Base-by-base conservation (phyloP, 2,888 invertebrate genomes). In the Drosophila mayaguana region DNA sequence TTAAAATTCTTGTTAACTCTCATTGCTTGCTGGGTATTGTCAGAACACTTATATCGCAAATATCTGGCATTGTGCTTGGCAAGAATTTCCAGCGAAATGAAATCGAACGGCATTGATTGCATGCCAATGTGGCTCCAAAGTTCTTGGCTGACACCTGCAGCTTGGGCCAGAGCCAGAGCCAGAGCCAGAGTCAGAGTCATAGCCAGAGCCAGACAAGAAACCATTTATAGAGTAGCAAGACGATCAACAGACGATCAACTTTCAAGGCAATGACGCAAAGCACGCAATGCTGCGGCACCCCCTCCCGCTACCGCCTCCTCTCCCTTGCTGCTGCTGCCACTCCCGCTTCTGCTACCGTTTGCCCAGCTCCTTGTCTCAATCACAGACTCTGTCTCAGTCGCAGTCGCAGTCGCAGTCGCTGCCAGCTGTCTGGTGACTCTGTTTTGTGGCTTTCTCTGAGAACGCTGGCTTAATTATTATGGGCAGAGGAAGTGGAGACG, bases 81-180 rank as follows among this genome's bases (percentile, higher is more conserved):
- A 85, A 82, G 63, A 72, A 71, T 78, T 84, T 84, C 72, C 66
- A 88, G 48, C 50, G 76, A 90, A 86, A 90, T 90, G 90, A 88
- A 86, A 90, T 78, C 87, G 90, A 86, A 86, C 90, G 77, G 88
- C 91, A 90, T 90, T 89, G 86, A 91, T 91, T 91, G 89, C 89
- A 89, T 89, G 85, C 91, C 89, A 78, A 90, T 88, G 90, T 89
- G 89, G 90, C 89, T 89, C 91, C 91, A 89, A 89, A 91, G 91
- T 90, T 91, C 91, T 89, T 85, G 75, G 72, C 84, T 81, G 89
- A 90, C 85, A 85, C 85, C 85, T 85, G 85, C 87, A 80, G 66
- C 63, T 66, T 70, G 78, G 62, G 70, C 64, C 55, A 66, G 66
- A 66, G 54, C n/a, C 38, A 36, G 22, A 22, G 63, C 59, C 73